phyloP scores from a whole-genome alignment of 2,113 vertebrate genomes.

The Piprites chloris region DNA sequence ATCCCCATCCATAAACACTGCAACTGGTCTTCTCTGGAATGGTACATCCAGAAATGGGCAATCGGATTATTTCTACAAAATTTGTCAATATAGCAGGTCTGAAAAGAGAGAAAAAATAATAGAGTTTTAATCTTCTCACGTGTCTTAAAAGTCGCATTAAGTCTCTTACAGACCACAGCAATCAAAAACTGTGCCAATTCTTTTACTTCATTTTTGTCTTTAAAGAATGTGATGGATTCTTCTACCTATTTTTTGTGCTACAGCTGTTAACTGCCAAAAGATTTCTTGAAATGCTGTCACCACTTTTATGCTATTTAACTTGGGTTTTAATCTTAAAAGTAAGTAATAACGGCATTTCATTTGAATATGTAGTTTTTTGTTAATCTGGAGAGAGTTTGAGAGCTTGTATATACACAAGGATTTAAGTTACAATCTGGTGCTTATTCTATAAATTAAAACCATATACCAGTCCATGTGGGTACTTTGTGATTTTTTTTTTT shows the following conservation, averaged over 20 bases:
- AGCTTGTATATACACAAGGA: neutral
- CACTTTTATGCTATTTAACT: neutral
- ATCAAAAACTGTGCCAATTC: neutral
- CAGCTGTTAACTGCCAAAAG: conserved; percentile 8
- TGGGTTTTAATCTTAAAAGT: neutral
- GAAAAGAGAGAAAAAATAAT: conserved; percentile 17
- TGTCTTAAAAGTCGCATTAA: neutral
- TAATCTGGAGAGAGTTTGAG: neutral
- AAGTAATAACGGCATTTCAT: neutral
- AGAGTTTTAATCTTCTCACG: neutral
- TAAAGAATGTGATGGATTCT: neutral
- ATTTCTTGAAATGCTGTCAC: conserved; percentile 32
- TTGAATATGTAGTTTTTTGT: neutral
- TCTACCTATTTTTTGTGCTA: conserved; percentile 16
- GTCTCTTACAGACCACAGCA: neutral
- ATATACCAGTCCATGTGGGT: neutral
- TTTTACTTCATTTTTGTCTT: neutral
- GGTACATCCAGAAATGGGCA: conserved; percentile 89
- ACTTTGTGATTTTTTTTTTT: neutral
- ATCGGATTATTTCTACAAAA: conserved; percentile 85
- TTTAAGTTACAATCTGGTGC: neutral
- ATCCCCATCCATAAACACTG: conserved; percentile 95
- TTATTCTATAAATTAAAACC: neutral
- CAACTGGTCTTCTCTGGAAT: conserved; percentile 89
- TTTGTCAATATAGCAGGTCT: conserved; percentile 86